Percentiles rank a stretch among this genome's conserved stretches.
Conservation (phyloP, 2,797 vertebrate species). For the Sphenopsis melanotis region DNA sequence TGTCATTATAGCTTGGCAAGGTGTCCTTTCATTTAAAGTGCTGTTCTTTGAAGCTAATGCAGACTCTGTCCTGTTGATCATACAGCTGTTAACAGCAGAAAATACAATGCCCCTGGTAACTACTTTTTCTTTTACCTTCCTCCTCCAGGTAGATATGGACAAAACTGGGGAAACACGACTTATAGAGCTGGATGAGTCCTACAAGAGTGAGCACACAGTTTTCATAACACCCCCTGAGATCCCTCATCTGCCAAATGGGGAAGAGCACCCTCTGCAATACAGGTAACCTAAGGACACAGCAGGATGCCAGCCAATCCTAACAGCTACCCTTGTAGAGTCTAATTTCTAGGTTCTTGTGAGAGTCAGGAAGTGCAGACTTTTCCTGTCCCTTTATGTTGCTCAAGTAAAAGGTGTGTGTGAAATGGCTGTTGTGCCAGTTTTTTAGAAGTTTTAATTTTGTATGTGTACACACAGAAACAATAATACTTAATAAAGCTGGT, state of each 20-base stretch:
- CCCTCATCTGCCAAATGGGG: conserved; percentile 87
- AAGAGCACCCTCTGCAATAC: conserved; percentile 91
- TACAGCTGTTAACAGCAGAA: not conserved
- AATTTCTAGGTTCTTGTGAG: not conserved
- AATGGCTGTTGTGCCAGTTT: not conserved
- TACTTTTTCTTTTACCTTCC: not conserved
- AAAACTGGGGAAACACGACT: conserved; percentile 87
- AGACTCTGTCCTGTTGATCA: not conserved
- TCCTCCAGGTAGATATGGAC: conserved; percentile 87
- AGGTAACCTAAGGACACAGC: conserved; percentile 77
- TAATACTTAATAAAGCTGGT: not conserved
- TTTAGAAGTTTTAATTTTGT: not conserved
- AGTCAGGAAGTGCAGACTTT: not conserved
- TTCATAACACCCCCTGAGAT: conserved; percentile 97
- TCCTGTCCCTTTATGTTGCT: not conserved
- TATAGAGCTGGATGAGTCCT: conserved; percentile 95
- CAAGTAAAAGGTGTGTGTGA: not conserved
- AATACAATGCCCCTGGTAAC: not conserved
- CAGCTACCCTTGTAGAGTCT: not conserved
- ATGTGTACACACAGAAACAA: not conserved
- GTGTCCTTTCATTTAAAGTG: not conserved
- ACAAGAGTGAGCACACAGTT: conserved; percentile 96
- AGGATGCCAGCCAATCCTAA: not conserved
- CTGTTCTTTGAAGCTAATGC: not conserved
- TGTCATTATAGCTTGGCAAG: not conserved